Evolutionary conservation across 2,113 vertebrate species (phyloP).

Genomic region (Microcebus lehilahytsara): DNA sequence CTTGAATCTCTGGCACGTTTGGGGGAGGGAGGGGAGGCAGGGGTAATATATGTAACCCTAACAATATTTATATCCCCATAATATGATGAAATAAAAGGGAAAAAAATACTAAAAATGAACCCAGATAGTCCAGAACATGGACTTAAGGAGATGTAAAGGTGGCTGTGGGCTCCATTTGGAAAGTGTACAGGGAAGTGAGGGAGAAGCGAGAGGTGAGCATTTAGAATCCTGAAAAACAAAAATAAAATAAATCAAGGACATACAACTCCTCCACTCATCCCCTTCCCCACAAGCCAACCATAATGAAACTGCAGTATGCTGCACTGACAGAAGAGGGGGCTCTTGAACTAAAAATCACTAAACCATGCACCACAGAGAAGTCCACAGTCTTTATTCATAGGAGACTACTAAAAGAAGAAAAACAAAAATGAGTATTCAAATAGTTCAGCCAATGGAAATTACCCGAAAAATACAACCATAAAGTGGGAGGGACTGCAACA

Average conservation of each 20-base stretch:
- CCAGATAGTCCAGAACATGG: neutral
- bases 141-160: neutral
- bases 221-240: neutral
- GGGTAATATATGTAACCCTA: too few relatives aligned
- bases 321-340: conserved; percentile 46
- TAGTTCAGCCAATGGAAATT: neutral
- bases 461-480: neutral
- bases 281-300: neutral
- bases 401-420: neutral
- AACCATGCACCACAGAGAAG: neutral
- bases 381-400: neutral
- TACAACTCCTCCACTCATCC: neutral
- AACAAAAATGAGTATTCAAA: neutral
- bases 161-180: neutral
- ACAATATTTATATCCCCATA: too few relatives aligned
- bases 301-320: neutral
- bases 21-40: too few relatives aligned
- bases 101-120: too few relatives aligned
- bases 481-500: neutral
- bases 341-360: neutral
- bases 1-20: too few relatives aligned
- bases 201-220: neutral
- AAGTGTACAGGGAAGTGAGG: neutral
- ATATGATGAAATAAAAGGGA: too few relatives aligned
- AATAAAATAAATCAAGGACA: neutral